These are phyloP conservation scores for Arenicola marina DNA, from an alignment of 2,888 invertebrate genomes.

Conservation along the genomic window DNA sequence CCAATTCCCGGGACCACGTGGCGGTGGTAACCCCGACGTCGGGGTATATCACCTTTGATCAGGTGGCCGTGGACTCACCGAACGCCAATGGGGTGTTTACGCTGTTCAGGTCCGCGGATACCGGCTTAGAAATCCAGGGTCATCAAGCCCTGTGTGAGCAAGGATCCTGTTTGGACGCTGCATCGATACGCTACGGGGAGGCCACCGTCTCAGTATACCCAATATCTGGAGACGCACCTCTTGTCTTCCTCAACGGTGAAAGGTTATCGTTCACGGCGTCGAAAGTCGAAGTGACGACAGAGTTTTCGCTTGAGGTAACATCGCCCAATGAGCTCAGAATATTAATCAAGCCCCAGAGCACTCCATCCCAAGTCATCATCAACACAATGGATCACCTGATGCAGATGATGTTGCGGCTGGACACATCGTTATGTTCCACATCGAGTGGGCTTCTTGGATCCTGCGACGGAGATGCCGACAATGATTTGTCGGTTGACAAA, in stretches of 20 bases:
- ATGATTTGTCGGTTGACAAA: conserved; percentile 20
- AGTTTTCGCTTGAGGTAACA: neutral
- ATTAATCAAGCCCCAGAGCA: too few relatives aligned
- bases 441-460: conserved; percentile 36
- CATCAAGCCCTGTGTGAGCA: conserved; percentile 37
- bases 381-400: neutral
- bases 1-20: conserved; percentile 19
- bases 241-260: neutral
- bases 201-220: neutral
- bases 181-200: conserved; percentile 22
- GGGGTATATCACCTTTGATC: conserved; percentile 36
- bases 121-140: conserved; percentile 32
- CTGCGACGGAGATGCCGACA: conserved; percentile 29
- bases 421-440: conserved; percentile 24
- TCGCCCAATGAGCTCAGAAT: neutral
- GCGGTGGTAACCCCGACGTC: conserved; percentile 38
- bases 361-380: conserved; percentile 4
- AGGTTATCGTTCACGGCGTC: neutral
- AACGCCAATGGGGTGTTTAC: neutral
- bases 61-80: conserved; percentile 24
- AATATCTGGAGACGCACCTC: neutral
- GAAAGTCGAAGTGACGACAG: neutral
- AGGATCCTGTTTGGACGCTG: conserved; percentile 39
- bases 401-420: conserved; percentile 8
- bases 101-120: neutral